Base-by-base conservation (phyloP, 2,888 invertebrate species). In the Sipha maydis region DNA sequence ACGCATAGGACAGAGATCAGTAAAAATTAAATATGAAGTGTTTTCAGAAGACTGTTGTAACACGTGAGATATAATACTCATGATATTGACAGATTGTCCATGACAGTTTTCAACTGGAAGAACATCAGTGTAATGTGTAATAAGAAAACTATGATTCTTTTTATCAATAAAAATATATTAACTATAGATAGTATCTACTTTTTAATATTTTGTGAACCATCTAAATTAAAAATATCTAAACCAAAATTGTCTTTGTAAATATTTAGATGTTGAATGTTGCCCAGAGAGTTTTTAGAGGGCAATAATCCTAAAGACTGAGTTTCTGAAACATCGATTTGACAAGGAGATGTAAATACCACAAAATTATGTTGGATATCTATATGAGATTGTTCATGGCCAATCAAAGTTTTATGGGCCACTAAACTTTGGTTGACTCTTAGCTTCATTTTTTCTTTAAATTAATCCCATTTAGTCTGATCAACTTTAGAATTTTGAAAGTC, bases 361-460 rank as follows among this genome's bases (percentile, higher is more conserved):
- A 73, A 4, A 25, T 28, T 73, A 61, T 61, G 56, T 80, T 79
- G 38, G 56, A 61, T 4, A 61, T 86, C 41, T 14, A 86, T 41
- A 31, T 61, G 21, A 28, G 80, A 86, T 25, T 80, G 3, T 56
- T 80, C 79, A 31, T 73, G 56, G 0, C 54, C 73, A 56, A 86
- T 61, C 14, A 73, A 73, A 4, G 79, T 86, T 80, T 80, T 80
- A 54, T 86, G 54, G 14, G 86, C 38, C 25, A 86, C 71, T 73
- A 86, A 38, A 80, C 86, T 80, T 21, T 79, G 77, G 19, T 69
- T 78, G 0, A 56, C 56, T 71, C 21, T 86, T 21, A 71, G 79
- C 41, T 80, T 80, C 28, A 80, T 75, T 61, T 73, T 73, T 25
- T 79, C 80, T 80, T 86, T 79, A 61, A 86, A 80, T 61, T 75